These are phyloP conservation scores for Phrynosoma platyrhinos DNA, from an alignment of 2,113 vertebrate species.

Conservation along the genomic window DNA sequence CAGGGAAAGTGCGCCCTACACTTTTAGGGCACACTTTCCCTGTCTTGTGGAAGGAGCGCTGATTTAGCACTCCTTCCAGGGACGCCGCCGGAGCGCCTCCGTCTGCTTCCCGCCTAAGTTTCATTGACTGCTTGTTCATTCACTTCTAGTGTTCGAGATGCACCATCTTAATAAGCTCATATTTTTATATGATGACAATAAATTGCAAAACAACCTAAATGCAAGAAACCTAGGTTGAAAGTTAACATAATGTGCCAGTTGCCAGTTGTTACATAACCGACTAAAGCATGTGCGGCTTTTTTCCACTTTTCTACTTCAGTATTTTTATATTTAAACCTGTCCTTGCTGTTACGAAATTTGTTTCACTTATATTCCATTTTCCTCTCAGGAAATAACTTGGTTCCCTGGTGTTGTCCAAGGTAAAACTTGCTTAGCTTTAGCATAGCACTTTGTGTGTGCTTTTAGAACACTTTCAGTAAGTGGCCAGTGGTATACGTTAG, in stretches of 20 bases:
- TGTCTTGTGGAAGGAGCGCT: too few relatives aligned
- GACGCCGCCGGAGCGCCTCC: too few relatives aligned
- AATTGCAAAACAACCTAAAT: not conserved
- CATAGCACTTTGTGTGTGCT: not conserved
- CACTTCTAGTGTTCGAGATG: not conserved
- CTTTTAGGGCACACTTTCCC: too few relatives aligned
- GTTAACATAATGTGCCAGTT: not conserved
- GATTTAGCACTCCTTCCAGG: too few relatives aligned
- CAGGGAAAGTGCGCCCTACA: too few relatives aligned
- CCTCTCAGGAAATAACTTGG: not conserved
- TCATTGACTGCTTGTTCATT: not conserved
- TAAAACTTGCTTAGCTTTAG: not conserved
- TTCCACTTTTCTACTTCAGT: not conserved
- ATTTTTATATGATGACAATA: not conserved
- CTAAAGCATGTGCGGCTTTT: not conserved
- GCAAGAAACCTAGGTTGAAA: not conserved
- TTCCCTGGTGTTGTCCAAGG: not conserved
- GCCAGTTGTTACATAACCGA: not conserved
- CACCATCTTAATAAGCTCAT: not conserved
- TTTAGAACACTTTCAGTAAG: not conserved
- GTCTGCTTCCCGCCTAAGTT: too few relatives aligned
- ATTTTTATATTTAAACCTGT: not conserved
- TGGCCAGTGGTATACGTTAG: not conserved
- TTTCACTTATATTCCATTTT: not conserved
- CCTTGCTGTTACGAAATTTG: not conserved